phyloP scores from a whole-genome alignment of 2,888 invertebrate genomes.

The Smittia sp. region DNA sequence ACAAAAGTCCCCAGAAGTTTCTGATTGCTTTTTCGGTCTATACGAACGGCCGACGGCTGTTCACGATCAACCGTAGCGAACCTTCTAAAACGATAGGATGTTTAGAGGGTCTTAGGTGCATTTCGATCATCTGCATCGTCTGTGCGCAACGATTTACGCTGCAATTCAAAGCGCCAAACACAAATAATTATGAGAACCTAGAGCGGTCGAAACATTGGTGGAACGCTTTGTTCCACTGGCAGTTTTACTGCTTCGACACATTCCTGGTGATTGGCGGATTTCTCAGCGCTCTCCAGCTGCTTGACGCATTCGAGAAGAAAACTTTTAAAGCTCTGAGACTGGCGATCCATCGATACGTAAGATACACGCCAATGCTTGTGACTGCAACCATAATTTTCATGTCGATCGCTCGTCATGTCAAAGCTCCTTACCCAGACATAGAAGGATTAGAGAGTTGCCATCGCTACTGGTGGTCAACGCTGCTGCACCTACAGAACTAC shows the following conservation, averaged over 20 bases:
- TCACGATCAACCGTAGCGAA: constrained; percentile 48
- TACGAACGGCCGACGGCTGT: constrained; percentile 53
- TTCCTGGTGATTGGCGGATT: too few species aligned
- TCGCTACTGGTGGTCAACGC: constrained; percentile 55
- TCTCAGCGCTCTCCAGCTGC: constrained; percentile 57
- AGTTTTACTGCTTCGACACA: too few species aligned
- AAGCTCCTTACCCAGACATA: too few species aligned
- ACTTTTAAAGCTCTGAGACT: constrained; percentile 47
- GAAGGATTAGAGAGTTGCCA: constrained; percentile 46
- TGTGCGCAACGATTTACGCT: too few species aligned
- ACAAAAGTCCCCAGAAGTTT: constrained; percentile 44
- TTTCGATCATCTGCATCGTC: constrained; percentile 57
- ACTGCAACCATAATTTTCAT: constrained; percentile 56
- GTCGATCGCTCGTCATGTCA: constrained; percentile 49
- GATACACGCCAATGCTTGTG: constrained; percentile 57
- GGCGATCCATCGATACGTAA: constrained; percentile 54
- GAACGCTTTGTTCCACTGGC: too few species aligned
- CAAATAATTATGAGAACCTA: too few species aligned
- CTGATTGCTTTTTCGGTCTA: constrained; percentile 52
- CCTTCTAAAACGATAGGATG: constrained; percentile 53
- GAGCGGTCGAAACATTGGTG: too few species aligned
- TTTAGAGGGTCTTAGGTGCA: constrained; percentile 54
- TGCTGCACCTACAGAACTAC: constrained; percentile 56
- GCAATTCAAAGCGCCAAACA: too few species aligned
- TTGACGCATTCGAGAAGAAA: constrained; percentile 51